Conservation (phyloP, 2,797 vertebrate species). For the Somateria mollissima region DNA sequence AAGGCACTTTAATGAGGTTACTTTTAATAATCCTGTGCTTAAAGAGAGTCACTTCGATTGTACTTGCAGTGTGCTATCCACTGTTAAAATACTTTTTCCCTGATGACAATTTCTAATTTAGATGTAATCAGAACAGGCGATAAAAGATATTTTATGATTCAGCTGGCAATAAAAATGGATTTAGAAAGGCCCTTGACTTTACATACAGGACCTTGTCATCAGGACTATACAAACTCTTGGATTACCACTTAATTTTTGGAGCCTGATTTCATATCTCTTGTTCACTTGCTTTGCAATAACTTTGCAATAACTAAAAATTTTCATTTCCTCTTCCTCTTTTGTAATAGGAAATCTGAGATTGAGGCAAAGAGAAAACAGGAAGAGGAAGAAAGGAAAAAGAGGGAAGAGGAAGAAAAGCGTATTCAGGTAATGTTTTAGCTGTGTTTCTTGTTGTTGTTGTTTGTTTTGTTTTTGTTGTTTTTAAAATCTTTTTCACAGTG, state of each 20-base stretch:
- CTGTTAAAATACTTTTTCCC: neutral
- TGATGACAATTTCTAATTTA: neutral
- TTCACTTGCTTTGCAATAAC: neutral
- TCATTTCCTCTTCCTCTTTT: neutral
- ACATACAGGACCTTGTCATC: neutral
- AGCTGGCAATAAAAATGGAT: neutral
- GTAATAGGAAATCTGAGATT: constrained; percentile 92
- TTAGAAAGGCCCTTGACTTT: neutral
- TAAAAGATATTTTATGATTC: neutral
- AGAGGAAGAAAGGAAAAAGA: constrained; percentile 93
- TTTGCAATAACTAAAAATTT: neutral
- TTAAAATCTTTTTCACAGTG: neutral
- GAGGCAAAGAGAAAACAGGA: constrained; percentile 94
- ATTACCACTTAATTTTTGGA: neutral
- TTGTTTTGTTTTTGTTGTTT: neutral
- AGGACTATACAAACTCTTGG: neutral
- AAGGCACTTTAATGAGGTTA: neutral
- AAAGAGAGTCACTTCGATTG: neutral
- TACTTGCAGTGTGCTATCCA: neutral
- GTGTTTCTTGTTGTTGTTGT: neutral
- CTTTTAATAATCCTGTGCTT: neutral
- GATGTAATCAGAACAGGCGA: neutral
- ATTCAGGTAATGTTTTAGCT: constrained; percentile 82
- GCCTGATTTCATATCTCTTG: neutral
- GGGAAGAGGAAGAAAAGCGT: constrained; percentile 90